Evolutionary conservation across 2,797 vertebrate species (phyloP).

Genomic region (Hippocampus kuda): DNA sequence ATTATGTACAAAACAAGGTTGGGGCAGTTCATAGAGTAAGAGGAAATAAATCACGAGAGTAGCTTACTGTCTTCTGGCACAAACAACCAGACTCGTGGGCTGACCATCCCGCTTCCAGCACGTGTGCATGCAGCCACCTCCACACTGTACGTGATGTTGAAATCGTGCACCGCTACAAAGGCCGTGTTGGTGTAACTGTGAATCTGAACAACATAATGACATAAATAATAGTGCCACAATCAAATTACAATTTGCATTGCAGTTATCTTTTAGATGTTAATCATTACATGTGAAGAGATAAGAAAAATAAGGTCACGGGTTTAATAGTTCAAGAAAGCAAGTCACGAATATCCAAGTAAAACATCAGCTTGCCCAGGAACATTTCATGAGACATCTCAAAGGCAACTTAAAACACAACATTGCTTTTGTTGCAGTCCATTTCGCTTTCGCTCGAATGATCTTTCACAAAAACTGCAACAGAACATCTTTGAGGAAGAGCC

Average conservation of each 20-base stretch:
- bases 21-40: slow-evolving; percentile 11
- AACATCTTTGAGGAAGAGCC: slow-evolving; percentile 6
- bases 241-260: not conserved
- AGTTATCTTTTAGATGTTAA: slow-evolving; percentile 12
- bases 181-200: slow-evolving; percentile 50
- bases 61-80: slow-evolving; percentile 74
- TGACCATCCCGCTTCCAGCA: slow-evolving; percentile 80
- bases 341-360: not conserved
- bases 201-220: slow-evolving; percentile 47
- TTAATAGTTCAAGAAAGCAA: not conserved
- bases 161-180: slow-evolving; percentile 57
- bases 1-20: not conserved
- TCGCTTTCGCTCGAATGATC: too few species aligned
- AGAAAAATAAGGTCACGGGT: slow-evolving; percentile 1
- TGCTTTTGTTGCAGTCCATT: not conserved
- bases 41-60: slow-evolving; percentile 29
- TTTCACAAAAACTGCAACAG: not conserved
- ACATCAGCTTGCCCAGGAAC: slow-evolving; percentile 5
- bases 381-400: not conserved
- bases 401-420: not conserved
- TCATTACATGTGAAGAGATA: slow-evolving; percentile 12
- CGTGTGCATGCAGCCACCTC: slow-evolving; percentile 78
- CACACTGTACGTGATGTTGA: slow-evolving; percentile 78
- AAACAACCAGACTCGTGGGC: slow-evolving; percentile 62
- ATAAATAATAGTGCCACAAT: slow-evolving; percentile 1